Conservation (phyloP, 2,888 invertebrate genomes). For the Ditylenchus weischeri region DNA sequence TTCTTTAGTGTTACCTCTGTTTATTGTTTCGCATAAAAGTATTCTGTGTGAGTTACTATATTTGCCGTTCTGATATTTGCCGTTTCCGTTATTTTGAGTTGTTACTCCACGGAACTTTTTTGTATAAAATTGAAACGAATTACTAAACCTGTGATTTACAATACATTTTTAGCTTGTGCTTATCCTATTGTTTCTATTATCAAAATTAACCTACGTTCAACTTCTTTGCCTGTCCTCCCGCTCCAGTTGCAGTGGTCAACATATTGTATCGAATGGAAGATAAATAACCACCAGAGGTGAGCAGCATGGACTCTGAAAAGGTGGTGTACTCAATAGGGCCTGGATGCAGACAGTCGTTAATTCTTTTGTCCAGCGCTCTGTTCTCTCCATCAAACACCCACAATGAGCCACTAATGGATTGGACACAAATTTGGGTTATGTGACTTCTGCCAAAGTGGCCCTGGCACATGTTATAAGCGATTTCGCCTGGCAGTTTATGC, state of each 20-base stretch:
- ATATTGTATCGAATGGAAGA: conserved; percentile 82
- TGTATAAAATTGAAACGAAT: no score
- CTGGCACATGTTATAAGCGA: conserved; percentile 74
- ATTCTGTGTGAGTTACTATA: no score
- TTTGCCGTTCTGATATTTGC: no score
- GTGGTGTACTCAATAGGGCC: conserved; percentile 78
- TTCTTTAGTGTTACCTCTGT: no score
- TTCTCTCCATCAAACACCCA: conserved; percentile 90
- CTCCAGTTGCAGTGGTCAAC: conserved; percentile 60
- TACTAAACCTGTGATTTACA: no score
- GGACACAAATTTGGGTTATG: conserved; percentile 83
- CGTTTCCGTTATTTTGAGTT: no score
- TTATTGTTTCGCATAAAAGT: no score
- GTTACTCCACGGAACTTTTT: no score
- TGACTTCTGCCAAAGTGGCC: conserved; percentile 81
- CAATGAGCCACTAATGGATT: conserved; percentile 82
- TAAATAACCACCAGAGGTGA: conserved; percentile 76
- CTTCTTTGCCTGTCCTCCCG: conserved; percentile 7
- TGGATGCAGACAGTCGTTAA: conserved; percentile 78
- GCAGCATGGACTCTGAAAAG: conserved; percentile 79
- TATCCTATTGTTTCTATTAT: no score
- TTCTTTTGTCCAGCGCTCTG: conserved; percentile 76
- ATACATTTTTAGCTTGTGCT: no score
- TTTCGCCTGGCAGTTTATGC: conserved; percentile 72
- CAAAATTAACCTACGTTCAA: conserved; percentile 7